phyloP scores from a whole-genome alignment of 2,888 invertebrate genomes.

The Callosobruchus maculatus region DNA sequence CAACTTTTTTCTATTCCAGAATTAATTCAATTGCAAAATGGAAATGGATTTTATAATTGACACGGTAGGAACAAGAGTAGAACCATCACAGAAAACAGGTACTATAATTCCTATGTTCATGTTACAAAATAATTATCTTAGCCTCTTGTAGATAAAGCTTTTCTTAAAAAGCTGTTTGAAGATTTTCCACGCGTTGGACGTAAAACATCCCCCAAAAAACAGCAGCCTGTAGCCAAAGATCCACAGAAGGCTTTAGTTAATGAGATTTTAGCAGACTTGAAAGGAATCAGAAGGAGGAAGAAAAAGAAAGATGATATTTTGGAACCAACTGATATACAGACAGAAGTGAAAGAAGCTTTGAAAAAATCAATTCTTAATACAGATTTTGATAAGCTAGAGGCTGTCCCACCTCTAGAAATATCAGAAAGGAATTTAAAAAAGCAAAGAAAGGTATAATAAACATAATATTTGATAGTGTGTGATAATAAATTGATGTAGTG shows the following conservation, averaged over 20 bases:
- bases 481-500: too few relatives aligned
- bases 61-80: conserved; percentile 47
- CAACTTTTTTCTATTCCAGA: neutral
- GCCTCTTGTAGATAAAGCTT: neutral
- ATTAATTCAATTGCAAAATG: conserved; percentile 42
- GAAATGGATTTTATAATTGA: conserved; percentile 60
- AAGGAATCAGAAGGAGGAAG: conserved; percentile 8
- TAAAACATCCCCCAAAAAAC: neutral
- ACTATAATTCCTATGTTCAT: neutral
- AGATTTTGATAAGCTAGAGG: conserved; percentile 62
- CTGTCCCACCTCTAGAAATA: conserved; percentile 58
- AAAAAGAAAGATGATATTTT: conserved; percentile 43
- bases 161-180: conserved; percentile 21
- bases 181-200: conserved; percentile 11
- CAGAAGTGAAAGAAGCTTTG: conserved; percentile 57
- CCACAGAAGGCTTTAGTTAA: neutral
- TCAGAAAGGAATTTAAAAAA: conserved; percentile 57
- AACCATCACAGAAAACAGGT: conserved; percentile 1
- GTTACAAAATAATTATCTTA: neutral
- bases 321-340: conserved; percentile 19
- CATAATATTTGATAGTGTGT: too few relatives aligned
- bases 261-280: neutral
- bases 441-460: conserved; percentile 53
- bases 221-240: neutral
- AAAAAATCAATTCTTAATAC: conserved; percentile 60